A percentile compares a stretch with the other conserved stretches of the same genome.
Evolutionary conservation across 2,888 invertebrate genomes (phyloP).

Genomic region (Plebejus melissa): DNA sequence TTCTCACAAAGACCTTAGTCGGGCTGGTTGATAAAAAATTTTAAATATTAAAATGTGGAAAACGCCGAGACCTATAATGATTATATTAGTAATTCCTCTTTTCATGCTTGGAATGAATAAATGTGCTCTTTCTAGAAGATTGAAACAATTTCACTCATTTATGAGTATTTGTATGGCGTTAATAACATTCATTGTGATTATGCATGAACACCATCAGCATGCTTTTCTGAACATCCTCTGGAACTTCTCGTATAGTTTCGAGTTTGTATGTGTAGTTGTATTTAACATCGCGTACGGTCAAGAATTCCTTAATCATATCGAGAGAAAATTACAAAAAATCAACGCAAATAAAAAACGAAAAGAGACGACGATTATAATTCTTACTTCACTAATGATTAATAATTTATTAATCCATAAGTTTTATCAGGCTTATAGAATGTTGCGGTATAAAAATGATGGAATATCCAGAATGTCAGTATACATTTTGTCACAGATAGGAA

Average conservation of each 20-base stretch:
- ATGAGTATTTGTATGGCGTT: neutral
- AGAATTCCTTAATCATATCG: neutral
- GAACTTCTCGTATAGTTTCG: slow-evolving; percentile 4
- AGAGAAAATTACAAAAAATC: neutral
- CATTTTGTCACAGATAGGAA: neutral
- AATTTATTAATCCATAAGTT: neutral
- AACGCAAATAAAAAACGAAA: neutral
- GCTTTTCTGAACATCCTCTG: neutral
- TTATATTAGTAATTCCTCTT: neutral
- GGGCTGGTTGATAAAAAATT: neutral
- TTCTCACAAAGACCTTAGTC: neutral
- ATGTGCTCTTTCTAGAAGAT: neutral
- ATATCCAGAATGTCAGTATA: neutral
- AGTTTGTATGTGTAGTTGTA: neutral
- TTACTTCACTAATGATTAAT: neutral
- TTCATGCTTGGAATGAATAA: neutral
- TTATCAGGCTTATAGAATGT: neutral
- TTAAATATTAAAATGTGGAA: slow-evolving; percentile 1
- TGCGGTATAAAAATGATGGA: neutral
- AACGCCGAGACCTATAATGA: neutral
- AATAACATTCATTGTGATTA: neutral
- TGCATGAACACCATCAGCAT: neutral
- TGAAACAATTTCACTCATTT: neutral
- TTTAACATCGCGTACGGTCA: neutral
- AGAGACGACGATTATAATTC: neutral